Conservation (phyloP, 2,797 vertebrate genomes). For the Geotrypetes seraphini region DNA sequence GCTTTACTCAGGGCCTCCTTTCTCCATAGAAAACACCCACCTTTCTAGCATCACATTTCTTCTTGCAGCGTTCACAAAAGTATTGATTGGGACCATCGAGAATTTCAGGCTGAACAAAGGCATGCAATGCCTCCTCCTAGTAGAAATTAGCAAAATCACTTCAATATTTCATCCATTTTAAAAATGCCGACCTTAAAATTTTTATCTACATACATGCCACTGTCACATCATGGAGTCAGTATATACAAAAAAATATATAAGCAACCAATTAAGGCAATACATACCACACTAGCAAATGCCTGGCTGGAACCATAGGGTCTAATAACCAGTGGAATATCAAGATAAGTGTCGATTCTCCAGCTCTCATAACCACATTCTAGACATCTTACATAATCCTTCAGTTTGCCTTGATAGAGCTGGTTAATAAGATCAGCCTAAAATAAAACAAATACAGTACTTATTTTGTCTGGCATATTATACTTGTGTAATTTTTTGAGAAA, state of each 20-base stretch:
- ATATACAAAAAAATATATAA: conserved; percentile 50
- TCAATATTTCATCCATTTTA: too few relatives aligned
- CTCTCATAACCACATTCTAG: conserved; percentile 96
- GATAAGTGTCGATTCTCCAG: conserved; percentile 94
- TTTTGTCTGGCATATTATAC: too few relatives aligned
- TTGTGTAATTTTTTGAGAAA: too few relatives aligned
- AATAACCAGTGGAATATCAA: conserved; percentile 97
- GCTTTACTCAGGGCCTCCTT: too few relatives aligned
- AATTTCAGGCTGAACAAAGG: conserved; percentile 95
- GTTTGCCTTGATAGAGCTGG: conserved; percentile 95
- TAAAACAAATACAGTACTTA: conserved; percentile 15
- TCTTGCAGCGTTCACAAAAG: conserved; percentile 97
- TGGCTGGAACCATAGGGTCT: conserved; percentile 94
- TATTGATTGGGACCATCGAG: conserved; percentile 95
- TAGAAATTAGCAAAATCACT: conserved; percentile 13
- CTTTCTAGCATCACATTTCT: conserved; percentile 97
- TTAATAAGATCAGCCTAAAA: conserved; percentile 96
- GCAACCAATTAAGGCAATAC: conserved; percentile 49
- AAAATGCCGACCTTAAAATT: too few relatives aligned
- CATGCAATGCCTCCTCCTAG: conserved; percentile 95
- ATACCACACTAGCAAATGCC: conserved; percentile 93
- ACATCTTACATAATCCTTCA: conserved; percentile 97
- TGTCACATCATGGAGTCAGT: conserved; percentile 49
- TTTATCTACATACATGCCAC: too few relatives aligned
- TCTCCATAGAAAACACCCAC: conserved; percentile 53